Evolutionary conservation across 1,140 invertebrate species (phyloP).

Genomic region (Microplitis mediator): DNA sequence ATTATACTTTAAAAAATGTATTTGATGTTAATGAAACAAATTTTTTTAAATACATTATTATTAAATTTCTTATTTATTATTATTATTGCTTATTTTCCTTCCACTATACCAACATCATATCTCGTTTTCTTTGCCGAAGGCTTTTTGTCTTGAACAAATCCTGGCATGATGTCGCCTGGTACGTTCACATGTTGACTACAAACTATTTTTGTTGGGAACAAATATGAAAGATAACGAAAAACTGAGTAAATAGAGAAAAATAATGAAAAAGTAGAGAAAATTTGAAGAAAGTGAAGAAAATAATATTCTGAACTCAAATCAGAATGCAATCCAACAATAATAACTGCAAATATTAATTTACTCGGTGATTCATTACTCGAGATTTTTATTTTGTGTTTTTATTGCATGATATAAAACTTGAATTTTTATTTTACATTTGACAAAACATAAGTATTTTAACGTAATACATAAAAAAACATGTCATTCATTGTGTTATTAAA

Average conservation of each 20-base stretch:
- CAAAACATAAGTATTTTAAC: too few relatives aligned
- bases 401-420: background rate
- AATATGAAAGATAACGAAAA: conserved; percentile 36
- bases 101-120: conserved; percentile 18
- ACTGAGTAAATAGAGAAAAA: conserved; percentile 22
- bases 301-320: background rate
- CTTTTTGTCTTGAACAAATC: conserved; percentile 5
- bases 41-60: background rate
- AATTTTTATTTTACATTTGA: too few relatives aligned
- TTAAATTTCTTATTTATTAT: background rate
- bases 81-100: background rate
- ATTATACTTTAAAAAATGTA: too few relatives aligned
- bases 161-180: background rate
- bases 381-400: background rate
- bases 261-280: background rate
- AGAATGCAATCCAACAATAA: too few relatives aligned
- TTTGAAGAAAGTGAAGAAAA: background rate
- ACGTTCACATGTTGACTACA: conserved; percentile 42
- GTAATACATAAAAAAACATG: too few relatives aligned
- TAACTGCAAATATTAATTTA: too few relatives aligned
- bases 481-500: background rate
- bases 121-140: conserved; percentile 30
- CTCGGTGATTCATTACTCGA: too few relatives aligned
- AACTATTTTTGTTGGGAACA: conserved; percentile 41
- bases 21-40: too few relatives aligned